A percentile compares a stretch with the other conserved stretches of the same genome.
Conservation (phyloP, 2,888 invertebrate species). For the Gari tellinella region DNA sequence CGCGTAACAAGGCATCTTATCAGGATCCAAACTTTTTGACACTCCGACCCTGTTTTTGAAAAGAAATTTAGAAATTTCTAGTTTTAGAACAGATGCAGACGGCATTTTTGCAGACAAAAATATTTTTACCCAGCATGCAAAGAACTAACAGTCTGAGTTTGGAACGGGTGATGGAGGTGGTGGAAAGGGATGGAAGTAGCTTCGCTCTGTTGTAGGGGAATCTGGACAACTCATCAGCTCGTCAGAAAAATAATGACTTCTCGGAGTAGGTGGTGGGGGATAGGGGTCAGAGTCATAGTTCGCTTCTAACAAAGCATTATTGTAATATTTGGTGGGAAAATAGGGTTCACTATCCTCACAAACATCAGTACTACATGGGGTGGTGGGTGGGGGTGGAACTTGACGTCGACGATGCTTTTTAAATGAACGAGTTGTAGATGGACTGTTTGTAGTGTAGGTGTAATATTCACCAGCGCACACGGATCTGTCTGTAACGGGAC, state of each 20-base stretch:
- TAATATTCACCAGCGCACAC: slow-evolving; percentile 77
- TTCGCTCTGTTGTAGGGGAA: slow-evolving; percentile 88
- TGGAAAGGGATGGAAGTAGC: slow-evolving; percentile 92
- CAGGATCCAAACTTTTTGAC: no score
- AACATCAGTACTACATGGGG: slow-evolving; percentile 97
- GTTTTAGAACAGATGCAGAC: no score
- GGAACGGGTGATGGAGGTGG: slow-evolving; percentile 93
- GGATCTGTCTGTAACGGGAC: slow-evolving; percentile 89
- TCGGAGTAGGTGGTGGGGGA: slow-evolving; percentile 91
- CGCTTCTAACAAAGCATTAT: slow-evolving; percentile 68
- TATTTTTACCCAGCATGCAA: no score
- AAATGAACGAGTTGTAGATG: slow-evolving; percentile 85
- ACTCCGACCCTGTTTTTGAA: no score
- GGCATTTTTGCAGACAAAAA: no score
- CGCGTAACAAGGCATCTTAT: no score
- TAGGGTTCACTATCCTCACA: slow-evolving; percentile 88
- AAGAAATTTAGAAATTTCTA: no score
- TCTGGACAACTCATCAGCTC: slow-evolving; percentile 85
- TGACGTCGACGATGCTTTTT: slow-evolving; percentile 87
- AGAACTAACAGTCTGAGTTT: slow-evolving; percentile 79
- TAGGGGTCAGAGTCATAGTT: slow-evolving; percentile 89
- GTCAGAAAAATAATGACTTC: slow-evolving; percentile 91
- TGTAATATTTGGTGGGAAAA: slow-evolving; percentile 69
- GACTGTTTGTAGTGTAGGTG: slow-evolving; percentile 79
- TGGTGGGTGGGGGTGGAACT: slow-evolving; percentile 93